Conservation (phyloP, 2,888 invertebrate species). For the Eupithecia vulgata region DNA sequence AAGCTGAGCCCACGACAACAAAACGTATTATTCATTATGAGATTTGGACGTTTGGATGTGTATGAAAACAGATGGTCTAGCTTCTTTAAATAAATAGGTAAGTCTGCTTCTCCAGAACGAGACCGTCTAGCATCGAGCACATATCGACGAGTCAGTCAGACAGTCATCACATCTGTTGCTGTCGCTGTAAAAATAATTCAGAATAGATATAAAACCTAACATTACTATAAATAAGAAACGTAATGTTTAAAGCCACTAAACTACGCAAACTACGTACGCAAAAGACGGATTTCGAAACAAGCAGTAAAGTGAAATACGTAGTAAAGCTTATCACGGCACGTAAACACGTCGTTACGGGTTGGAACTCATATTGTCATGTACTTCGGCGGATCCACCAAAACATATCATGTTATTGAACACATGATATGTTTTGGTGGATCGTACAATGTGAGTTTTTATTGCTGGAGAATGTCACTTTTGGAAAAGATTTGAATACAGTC, state of each 20-base stretch:
- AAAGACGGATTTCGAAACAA: constrained; percentile 9
- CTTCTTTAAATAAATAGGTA: no score
- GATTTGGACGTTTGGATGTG: neutral
- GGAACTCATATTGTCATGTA: neutral
- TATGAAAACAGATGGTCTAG: neutral
- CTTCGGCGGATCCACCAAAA: neutral
- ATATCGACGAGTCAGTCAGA: no score
- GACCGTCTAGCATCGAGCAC: no score
- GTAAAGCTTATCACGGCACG: constrained; percentile 12
- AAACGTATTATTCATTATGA: neutral
- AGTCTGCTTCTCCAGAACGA: no score
- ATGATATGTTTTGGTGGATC: neutral
- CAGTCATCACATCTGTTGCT: neutral
- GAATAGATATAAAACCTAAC: neutral
- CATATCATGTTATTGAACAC: no score
- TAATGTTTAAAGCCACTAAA: neutral
- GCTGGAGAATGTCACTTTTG: neutral
- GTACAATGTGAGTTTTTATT: neutral
- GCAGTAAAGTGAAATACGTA: constrained; percentile 11
- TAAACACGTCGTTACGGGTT: constrained; percentile 10
- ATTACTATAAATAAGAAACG: neutral
- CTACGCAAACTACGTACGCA: neutral
- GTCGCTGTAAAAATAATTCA: neutral
- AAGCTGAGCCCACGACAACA: neutral
- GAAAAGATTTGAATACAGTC: neutral